Evolutionary conservation across 2,113 vertebrate genomes (phyloP), one percentile per base, ranked within the genome.

Genomic region (Carassius gibelio): DNA sequence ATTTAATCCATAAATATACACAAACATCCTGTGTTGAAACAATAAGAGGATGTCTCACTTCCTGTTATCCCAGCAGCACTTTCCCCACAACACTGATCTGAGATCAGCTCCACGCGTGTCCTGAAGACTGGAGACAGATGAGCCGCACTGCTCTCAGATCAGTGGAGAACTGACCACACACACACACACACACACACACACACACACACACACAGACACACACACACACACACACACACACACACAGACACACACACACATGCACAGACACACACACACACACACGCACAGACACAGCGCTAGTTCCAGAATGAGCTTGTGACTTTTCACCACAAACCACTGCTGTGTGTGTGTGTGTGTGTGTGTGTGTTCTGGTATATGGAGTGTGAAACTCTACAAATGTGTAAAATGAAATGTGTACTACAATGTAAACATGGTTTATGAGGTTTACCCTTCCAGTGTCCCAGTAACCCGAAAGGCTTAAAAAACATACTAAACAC

Each of bases 21-120:
- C 87, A 81, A 81, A 86, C 84, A 77, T 88, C 88, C 85, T 82
- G 85, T 87, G 88, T 87, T 74, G 78, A 88, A 88, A 88, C 88
- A 88, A 88, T 84, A 84, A 23, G 69, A 84, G 82, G 85, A 84
- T 79, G 71, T 71, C 38, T 78, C 30, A 64, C 78, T 88, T 86
- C 87, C 87, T 86, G 87, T 84, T 83, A 13, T 86, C 81, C 69
- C 48, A 26, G 57, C 48, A 78, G 59, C 34, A 69, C 79, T 48
- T 57, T 76, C 48, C 68, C 76, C 7, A 36, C 69, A 75, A 57
- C 5, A 26, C 81, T 50, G 87, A 76, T 50, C 26, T 62, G 64
- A 84, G 50, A 84, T 69, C 69, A 81, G 79, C 61, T 34, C 5
- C 17, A 21, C 55, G 21, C 17, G 19, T 19, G 55, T 59, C 55